These are phyloP conservation scores for Lepidochrysops patricia DNA, from an alignment of 2,888 invertebrate species.

Conservation along the genomic window DNA sequence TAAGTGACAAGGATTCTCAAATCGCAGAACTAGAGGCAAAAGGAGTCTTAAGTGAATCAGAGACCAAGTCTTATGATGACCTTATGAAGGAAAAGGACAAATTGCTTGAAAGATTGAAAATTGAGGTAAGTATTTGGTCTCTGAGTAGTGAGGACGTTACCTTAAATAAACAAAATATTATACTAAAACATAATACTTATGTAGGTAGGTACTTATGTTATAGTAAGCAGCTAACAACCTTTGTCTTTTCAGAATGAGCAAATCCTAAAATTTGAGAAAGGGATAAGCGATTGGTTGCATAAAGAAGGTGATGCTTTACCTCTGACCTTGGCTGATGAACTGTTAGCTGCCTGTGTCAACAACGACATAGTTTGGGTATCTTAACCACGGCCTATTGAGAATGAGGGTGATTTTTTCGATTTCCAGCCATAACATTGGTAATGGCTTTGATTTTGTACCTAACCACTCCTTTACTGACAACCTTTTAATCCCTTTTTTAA, in stretches of 20 bases:
- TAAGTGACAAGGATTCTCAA: slow-evolving; percentile 92
- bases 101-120: slow-evolving; percentile 81
- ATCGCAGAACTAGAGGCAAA: slow-evolving; percentile 87
- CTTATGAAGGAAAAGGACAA: slow-evolving; percentile 80
- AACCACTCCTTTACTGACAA: neutral
- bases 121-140: slow-evolving; percentile 70
- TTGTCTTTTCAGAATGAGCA: slow-evolving; percentile 45
- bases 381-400: slow-evolving; percentile 46
- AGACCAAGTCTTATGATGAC: slow-evolving; percentile 78
- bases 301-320: slow-evolving; percentile 28
- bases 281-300: slow-evolving; percentile 27
- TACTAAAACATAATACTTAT: no score
- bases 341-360: slow-evolving; percentile 48
- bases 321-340: slow-evolving; percentile 50
- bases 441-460: slow-evolving; percentile 3
- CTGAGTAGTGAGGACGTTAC: no score
- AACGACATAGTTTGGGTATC: slow-evolving; percentile 71
- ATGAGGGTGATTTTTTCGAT: slow-evolving; percentile 34
- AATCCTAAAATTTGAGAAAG: slow-evolving; percentile 44
- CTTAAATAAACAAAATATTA: no score
- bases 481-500: neutral
- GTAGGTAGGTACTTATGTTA: no score
- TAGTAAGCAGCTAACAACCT: neutral
- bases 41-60: slow-evolving; percentile 77
- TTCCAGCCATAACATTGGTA: slow-evolving; percentile 10